Conservation (phyloP, 2,888 invertebrate genomes). For the Argyresthia goedartella region DNA sequence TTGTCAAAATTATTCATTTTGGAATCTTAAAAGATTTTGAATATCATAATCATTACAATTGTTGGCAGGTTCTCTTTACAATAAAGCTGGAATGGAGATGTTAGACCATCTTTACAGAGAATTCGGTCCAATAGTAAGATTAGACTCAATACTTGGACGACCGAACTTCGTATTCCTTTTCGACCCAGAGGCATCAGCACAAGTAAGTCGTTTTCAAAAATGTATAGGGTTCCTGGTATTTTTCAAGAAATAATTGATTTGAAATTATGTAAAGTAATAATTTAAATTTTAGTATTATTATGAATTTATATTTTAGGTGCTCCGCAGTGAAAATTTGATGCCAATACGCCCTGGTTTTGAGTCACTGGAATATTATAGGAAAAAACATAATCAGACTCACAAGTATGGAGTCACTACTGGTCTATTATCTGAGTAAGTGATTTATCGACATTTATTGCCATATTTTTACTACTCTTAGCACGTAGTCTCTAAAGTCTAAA, state of each 20-base stretch:
- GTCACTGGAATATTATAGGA: slow-evolving; percentile 7
- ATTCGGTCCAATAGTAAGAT: slow-evolving; percentile 18
- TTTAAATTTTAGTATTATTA: no score
- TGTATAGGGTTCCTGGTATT: neutral
- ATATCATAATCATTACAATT: no score
- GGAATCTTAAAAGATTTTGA: no score
- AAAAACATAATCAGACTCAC: neutral
- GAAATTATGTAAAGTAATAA: no score
- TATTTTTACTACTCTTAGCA: no score
- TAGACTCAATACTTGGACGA: slow-evolving; percentile 14
- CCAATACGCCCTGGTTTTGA: slow-evolving; percentile 8
- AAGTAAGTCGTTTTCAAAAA: slow-evolving; percentile 10
- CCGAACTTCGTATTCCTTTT: slow-evolving; percentile 14
- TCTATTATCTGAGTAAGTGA: slow-evolving; percentile 8
- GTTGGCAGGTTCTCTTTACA: neutral
- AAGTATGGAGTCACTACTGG: neutral
- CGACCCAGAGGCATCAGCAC: slow-evolving; percentile 16
- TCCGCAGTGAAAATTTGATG: slow-evolving; percentile 6
- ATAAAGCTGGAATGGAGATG: slow-evolving; percentile 4
- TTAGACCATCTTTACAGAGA: slow-evolving; percentile 11
- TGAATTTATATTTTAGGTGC: neutral
- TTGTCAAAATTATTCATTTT: no score
- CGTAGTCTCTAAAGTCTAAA: no score
- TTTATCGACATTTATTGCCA: neutral
- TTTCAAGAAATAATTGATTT: no score